Base-by-base conservation (phyloP, 2,113 vertebrate species). In the Rhagologus leucostigma region DNA sequence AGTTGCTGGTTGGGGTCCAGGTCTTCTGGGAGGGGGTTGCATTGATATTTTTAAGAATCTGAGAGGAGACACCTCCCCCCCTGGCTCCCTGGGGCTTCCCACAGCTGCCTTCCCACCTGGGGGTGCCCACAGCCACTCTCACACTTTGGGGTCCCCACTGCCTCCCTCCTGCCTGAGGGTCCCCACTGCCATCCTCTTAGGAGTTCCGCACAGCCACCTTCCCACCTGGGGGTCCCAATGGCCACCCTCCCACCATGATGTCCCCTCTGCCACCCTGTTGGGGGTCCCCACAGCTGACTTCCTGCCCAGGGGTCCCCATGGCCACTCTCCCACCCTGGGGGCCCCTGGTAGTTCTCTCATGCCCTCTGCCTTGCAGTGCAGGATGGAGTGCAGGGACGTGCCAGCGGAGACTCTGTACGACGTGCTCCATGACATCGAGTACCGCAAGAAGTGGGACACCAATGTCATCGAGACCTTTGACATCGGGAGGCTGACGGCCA, bases 381-480 rank as follows among this genome's bases (percentile, higher is more conserved):
- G 98, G 94, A 99, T 99, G 99, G 97, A 98, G 75, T 99, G 98
- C 96, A 98, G 98, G 64, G 99, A 99, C 0, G 97, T 99, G 73
- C 93, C 99, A 1, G 98, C 99, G 0, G 99, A 99, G 84, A 98
- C 97, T 6, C 99, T 99, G 92, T 99, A 99, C 4, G 99, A 99
- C 1, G 99, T 99, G 14, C 99, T 99, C 5, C 99, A 99, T 5
- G 99, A 99, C 96, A 98, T 98, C 5, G 99, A 99, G 64, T 99
- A 99, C 97, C 97, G 99, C 37, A 98, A 92, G 65, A 99, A 99
- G 76, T 99, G 99, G 99, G 99, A 99, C 97, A 98, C 97, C 19
- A 99, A 99, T 10, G 99, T 99, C 96, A 99, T 99, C 6, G 99
- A 99, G 98, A 99, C 99, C 57, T 99, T 99, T 4, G 99, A 99